Conservation (phyloP, 2,797 vertebrate genomes). For the Phoebastria nigripes region DNA sequence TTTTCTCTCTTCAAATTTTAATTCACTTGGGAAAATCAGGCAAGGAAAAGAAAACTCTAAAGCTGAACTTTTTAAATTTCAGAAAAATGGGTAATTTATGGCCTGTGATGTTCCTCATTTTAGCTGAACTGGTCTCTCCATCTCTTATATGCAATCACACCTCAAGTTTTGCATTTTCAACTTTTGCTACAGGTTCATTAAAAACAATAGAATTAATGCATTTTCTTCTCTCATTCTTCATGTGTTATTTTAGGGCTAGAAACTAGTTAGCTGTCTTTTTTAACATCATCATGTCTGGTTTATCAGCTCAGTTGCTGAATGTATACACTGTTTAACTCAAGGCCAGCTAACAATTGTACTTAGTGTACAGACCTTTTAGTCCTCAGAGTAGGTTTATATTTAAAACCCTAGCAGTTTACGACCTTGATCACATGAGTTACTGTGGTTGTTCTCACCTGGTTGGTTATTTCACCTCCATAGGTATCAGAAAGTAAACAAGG, state of each 20-base stretch:
- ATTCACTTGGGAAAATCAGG: neutral
- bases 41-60: neutral
- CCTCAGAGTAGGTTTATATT: neutral
- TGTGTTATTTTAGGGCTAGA: neutral
- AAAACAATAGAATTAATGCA: neutral
- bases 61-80: neutral
- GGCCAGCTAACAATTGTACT: neutral
- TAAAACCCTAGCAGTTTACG: neutral
- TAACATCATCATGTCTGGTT: rapidly evolving
- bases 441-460: neutral
- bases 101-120: neutral
- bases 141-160: neutral
- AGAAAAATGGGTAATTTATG: neutral
- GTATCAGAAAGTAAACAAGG: neutral
- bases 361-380: neutral
- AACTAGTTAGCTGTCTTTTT: neutral
- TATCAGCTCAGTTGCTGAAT: neutral
- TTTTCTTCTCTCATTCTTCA: neutral
- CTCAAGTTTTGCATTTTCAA: neutral
- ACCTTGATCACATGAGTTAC: neutral
- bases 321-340: neutral
- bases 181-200: neutral
- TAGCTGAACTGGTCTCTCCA: neutral
- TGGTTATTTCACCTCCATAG: neutral
- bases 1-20: neutral